A percentile compares a stretch with the other conserved stretches of the same genome.
These are phyloP conservation scores for Sebastes diploproa DNA, from an alignment of 2,797 vertebrate genomes.

Conservation along the genomic window DNA sequence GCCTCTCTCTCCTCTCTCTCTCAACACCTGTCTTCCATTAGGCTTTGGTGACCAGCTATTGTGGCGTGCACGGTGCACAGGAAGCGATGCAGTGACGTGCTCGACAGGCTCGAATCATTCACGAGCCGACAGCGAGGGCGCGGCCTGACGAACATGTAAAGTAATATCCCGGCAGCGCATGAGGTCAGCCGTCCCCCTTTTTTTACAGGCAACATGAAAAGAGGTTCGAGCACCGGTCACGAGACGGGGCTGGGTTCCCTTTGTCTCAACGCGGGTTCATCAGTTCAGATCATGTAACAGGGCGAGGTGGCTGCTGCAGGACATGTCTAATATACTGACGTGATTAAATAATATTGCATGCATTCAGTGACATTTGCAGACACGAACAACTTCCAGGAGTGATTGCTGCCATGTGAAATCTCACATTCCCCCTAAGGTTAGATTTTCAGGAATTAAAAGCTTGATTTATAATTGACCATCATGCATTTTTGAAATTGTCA, in stretches of 20 bases:
- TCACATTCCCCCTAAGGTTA: background rate
- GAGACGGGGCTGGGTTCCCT: constrained; percentile 61
- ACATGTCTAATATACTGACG: constrained; percentile 12
- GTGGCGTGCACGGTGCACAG: constrained; percentile 28
- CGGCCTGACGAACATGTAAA: constrained; percentile 60
- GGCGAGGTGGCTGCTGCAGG: constrained; percentile 46
- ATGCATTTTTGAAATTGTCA: background rate
- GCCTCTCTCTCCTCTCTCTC: background rate
- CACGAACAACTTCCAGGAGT: background rate
- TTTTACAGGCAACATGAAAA: constrained; percentile 67
- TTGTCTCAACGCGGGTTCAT: constrained; percentile 51
- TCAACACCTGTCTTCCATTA: constrained; percentile 72
- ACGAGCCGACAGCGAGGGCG: constrained; percentile 38
- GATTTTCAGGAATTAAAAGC: background rate
- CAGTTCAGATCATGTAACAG: constrained; percentile 51
- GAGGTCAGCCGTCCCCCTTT: constrained; percentile 60
- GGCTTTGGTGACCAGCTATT: constrained; percentile 34
- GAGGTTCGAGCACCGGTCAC: constrained; percentile 69
- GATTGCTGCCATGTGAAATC: background rate
- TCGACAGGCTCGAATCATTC: constrained; percentile 33
- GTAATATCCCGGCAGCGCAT: constrained; percentile 68
- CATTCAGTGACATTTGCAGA: constrained; percentile 31
- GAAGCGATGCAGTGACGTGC: constrained; percentile 47
- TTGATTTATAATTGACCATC: background rate
- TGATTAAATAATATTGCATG: constrained; percentile 41